These are phyloP conservation scores for Drosophila asahinai DNA, from an alignment of 1,140 invertebrate species.

Conservation along the genomic window DNA sequence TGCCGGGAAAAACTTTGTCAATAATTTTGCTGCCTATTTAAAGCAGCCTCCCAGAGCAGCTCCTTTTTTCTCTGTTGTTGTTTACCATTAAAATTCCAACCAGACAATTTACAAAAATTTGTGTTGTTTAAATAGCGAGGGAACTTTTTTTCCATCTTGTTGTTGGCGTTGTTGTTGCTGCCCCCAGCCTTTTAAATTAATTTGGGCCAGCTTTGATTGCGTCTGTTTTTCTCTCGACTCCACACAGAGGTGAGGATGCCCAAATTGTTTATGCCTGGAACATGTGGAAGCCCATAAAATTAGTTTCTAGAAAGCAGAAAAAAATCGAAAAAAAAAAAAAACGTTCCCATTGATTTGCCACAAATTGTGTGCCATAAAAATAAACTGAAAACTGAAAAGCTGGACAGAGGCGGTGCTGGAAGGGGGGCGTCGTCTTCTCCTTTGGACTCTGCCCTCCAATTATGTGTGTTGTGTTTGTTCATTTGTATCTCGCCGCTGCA, in stretches of 20 bases:
- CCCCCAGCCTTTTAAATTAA: slow-evolving; percentile 75
- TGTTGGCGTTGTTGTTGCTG: slow-evolving; percentile 11
- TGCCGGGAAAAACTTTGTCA: slow-evolving; percentile 68
- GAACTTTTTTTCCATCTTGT: slow-evolving; percentile 36
- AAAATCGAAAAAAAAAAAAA: background rate
- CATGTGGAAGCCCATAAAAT: slow-evolving; percentile 66
- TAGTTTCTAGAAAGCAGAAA: slow-evolving; percentile 28
- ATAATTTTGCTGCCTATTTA: slow-evolving; percentile 80
- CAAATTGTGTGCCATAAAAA: slow-evolving; percentile 79
- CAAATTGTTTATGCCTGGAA: slow-evolving; percentile 70
- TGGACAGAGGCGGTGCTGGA: slow-evolving; percentile 14
- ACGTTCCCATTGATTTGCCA: slow-evolving; percentile 76
- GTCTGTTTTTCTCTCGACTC: slow-evolving; percentile 42
- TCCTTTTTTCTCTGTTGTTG: slow-evolving; percentile 24
- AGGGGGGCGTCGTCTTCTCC: background rate
- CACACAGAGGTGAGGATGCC: slow-evolving; percentile 23
- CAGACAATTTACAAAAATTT: slow-evolving; percentile 81
- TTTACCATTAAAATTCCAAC: slow-evolving; percentile 80
- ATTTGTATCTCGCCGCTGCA: slow-evolving; percentile 62
- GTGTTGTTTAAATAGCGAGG: slow-evolving; percentile 78
- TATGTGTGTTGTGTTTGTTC: slow-evolving; percentile 65
- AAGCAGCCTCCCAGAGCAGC: slow-evolving; percentile 54
- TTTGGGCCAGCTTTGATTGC: slow-evolving; percentile 79
- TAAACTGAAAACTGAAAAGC: slow-evolving; percentile 49
- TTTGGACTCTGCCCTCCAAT: slow-evolving; percentile 27